These are phyloP conservation scores for Parascotia fuliginaria DNA, from an alignment of 2,888 invertebrate genomes.

Conservation along the genomic window DNA sequence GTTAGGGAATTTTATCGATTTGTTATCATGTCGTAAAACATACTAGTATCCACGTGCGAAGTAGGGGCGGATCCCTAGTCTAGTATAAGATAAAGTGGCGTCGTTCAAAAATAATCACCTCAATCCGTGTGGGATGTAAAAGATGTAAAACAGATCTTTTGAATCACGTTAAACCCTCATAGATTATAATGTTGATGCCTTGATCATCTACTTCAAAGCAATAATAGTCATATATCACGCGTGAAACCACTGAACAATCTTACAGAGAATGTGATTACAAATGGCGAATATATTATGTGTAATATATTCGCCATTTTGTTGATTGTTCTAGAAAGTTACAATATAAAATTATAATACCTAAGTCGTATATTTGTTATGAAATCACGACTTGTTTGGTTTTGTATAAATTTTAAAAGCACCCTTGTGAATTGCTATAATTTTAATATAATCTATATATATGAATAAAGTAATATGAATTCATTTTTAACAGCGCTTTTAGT, in stretches of 20 bases:
- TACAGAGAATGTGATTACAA: slow-evolving; percentile 26
- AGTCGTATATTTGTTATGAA: slow-evolving; percentile 6
- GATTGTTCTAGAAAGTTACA: slow-evolving; percentile 15
- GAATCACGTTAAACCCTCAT: slow-evolving; percentile 29
- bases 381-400: not conserved
- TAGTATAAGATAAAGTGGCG: too few species aligned
- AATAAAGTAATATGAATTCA: too few species aligned
- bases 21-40: too few species aligned
- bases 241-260: slow-evolving; percentile 27
- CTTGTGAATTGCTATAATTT: too few species aligned
- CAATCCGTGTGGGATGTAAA: slow-evolving; percentile 16
- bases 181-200: slow-evolving; percentile 30
- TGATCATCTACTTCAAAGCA: slow-evolving; percentile 40
- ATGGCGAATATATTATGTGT: slow-evolving; percentile 15
- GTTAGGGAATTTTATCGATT: too few species aligned
- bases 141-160: slow-evolving; percentile 28
- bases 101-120: slow-evolving; percentile 6
- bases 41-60: too few species aligned
- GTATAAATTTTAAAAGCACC: slow-evolving; percentile 4
- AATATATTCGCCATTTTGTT: slow-evolving; percentile 23
- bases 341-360: slow-evolving; percentile 5
- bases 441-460: too few species aligned
- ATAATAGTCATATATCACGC: slow-evolving; percentile 21
- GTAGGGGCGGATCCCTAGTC: too few species aligned
- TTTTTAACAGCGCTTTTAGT: too few species aligned